Evolutionary conservation across 2,113 vertebrate genomes (phyloP), one percentile per base, ranked within the genome.

Genomic region (Cottus gobio): DNA sequence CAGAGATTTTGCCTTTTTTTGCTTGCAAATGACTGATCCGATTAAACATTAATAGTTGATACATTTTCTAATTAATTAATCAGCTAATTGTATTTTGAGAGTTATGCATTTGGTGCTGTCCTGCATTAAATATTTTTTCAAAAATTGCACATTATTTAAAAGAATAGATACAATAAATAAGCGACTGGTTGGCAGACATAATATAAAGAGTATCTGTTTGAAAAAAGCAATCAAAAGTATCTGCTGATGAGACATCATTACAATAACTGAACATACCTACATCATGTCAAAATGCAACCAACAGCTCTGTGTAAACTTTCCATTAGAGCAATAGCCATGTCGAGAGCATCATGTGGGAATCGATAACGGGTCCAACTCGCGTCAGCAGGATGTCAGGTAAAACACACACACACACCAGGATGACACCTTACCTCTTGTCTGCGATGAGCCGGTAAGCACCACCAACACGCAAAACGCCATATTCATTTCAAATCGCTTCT

Each of bases 371-470:
- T 9, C n/a, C 61, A 58, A 48, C 54, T 82, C 72, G 75, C 75
- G 61, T 75, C 80, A 84, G 79, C 84, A 31, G 75, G 66, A 46
- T 71, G 73, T 46, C 44, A 58, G 37, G 42, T 52, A 58, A 7
- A 37, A 66, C 42, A 80, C 16, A 57, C 58, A 37, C 57, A 52
- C 71, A 26, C 60, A 31, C 18, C 7, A 7, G 37, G 63, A 8
- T 61, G 75, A 44, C 65, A 80, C 67, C 79, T 79, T 89, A 93
- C 93, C 90, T 88, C 60, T 66, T 7, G 80, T 72, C 87, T 82
- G 87, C 75, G 80, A 79, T 73, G 89, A 80, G 72, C 80, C 67
- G 83, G 69, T 82, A 56, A 94, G 77, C 28, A 89, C 31, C 75
- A 87, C 61, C 86, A 92, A 28, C 28, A 85, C 67, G 48, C 78